These are phyloP conservation scores for Brachionus rubens DNA, from an alignment of 1,140 invertebrate genomes.

Conservation along the genomic window DNA sequence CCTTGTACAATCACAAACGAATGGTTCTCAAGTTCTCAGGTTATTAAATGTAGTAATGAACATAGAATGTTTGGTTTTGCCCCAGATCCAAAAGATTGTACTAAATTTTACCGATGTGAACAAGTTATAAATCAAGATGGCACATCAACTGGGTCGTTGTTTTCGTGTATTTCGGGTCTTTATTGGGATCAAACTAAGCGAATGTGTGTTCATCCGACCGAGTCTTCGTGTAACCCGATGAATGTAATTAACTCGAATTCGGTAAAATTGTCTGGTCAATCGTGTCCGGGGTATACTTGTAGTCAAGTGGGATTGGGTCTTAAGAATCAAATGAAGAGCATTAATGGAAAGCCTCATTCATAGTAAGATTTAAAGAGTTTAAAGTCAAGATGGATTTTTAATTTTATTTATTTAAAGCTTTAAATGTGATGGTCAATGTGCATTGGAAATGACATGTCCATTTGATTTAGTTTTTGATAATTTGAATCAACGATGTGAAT, in stretches of 20 bases:
- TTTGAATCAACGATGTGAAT: slow-evolving; percentile 43
- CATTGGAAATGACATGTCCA: slow-evolving; percentile 36
- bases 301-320: slow-evolving; percentile 7
- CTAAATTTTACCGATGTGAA: slow-evolving; percentile 34
- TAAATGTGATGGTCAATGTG: slow-evolving; percentile 47
- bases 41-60: slow-evolving; percentile 16
- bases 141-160: not conserved
- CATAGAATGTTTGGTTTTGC: slow-evolving; percentile 27
- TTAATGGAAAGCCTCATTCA: slow-evolving; percentile 3
- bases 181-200: slow-evolving; percentile 45
- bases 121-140: not conserved
- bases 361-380: slow-evolving; percentile 2
- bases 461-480: slow-evolving; percentile 46
- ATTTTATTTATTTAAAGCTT: slow-evolving; percentile 18
- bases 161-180: slow-evolving; percentile 35
- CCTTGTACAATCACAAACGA: slow-evolving; percentile 22
- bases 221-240: slow-evolving; percentile 35
- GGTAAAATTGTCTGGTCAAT: not conserved
- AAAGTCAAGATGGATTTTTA: not conserved
- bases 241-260: slow-evolving; percentile 17
- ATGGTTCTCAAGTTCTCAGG: slow-evolving; percentile 26
- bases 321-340: slow-evolving; percentile 42
- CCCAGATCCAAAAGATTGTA: slow-evolving; percentile 46
- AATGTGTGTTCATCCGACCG: slow-evolving; percentile 39
- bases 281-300: slow-evolving; percentile 22